Evolutionary conservation across 2,113 vertebrate species (phyloP).

Genomic region (Thunnus maccoyii): DNA sequence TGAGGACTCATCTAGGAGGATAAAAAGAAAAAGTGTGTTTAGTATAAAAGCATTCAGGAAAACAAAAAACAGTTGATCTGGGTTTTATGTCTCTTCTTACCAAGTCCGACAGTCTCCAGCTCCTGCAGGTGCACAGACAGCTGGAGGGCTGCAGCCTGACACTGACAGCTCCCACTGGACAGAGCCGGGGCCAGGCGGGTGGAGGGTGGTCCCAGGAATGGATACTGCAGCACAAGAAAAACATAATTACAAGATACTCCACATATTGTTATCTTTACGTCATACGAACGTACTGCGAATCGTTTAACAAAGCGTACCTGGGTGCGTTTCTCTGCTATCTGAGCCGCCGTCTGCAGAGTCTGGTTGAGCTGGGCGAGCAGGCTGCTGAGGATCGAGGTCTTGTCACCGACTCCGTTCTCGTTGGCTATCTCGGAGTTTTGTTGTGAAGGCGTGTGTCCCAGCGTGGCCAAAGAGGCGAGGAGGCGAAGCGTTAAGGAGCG

Average conservation of each 20-base stretch:
- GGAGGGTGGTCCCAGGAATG: slow-evolving; percentile 93
- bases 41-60: not conserved
- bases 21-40: not conserved
- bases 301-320: slow-evolving; percentile 82
- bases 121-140: slow-evolving; percentile 92
- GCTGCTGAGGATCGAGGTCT: slow-evolving; percentile 83
- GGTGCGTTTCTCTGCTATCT: slow-evolving; percentile 87
- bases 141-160: slow-evolving; percentile 92
- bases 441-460: slow-evolving; percentile 84
- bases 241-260: not conserved
- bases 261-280: no score
- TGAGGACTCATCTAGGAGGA: slow-evolving; percentile 90
- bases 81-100: slow-evolving; percentile 75
- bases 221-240: slow-evolving; percentile 86
- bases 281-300: no score
- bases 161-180: slow-evolving; percentile 92
- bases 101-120: slow-evolving; percentile 91
- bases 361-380: slow-evolving; percentile 91
- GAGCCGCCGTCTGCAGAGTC: slow-evolving; percentile 87
- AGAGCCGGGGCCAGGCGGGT: slow-evolving; percentile 92
- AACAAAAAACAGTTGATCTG: no score
- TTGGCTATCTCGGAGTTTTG: slow-evolving; percentile 90
- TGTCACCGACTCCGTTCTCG: slow-evolving; percentile 92
- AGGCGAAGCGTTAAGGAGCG: slow-evolving; percentile 93
- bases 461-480: slow-evolving; percentile 86